A percentile compares a stretch with the other conserved stretches of the same genome.
phyloP scores from a whole-genome alignment of 1,140 invertebrate genomes.

The Temnothorax curvispinosus region DNA sequence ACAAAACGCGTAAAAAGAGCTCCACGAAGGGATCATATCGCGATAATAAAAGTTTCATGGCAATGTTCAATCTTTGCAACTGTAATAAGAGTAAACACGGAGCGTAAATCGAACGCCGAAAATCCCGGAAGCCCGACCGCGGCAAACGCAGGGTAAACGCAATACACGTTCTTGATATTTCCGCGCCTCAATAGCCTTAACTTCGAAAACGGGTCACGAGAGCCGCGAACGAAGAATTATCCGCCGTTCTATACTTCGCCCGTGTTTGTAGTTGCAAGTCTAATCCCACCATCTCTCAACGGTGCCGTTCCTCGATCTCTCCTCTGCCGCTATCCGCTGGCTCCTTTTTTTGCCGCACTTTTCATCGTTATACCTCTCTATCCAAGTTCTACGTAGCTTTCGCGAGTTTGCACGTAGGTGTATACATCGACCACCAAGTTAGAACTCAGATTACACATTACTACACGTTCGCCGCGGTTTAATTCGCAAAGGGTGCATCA shows the following conservation, averaged over 20 bases:
- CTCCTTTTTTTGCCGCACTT: not conserved
- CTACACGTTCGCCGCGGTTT: conserved; percentile 35
- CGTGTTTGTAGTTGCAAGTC: conserved; percentile 55
- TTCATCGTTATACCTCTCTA: not conserved
- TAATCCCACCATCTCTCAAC: conserved; percentile 43
- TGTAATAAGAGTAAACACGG: conserved; percentile 47
- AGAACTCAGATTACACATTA: conserved; percentile 32
- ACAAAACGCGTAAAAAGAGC: conserved; percentile 5
- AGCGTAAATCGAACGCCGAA: conserved; percentile 38
- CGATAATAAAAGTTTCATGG: conserved; percentile 45
- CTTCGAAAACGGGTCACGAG: conserved; percentile 66
- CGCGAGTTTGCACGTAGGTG: not conserved
- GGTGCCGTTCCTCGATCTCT: not conserved
- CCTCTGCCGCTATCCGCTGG: not conserved
- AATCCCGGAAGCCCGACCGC: not conserved
- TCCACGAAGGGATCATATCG: not conserved
- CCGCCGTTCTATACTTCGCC: conserved; percentile 56
- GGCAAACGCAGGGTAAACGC: conserved; percentile 17
- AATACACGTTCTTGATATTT: conserved; percentile 53
- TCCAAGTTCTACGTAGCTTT: conserved; percentile 26
- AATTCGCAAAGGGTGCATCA: conserved; percentile 57
- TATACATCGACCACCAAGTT: conserved; percentile 6
- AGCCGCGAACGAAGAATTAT: conserved; percentile 71
- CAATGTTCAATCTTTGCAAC: conserved; percentile 33
- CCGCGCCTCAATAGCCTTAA: conserved; percentile 62